Evolutionary conservation across 2,797 vertebrate species (phyloP).

Genomic region (Cyprinella venusta): DNA sequence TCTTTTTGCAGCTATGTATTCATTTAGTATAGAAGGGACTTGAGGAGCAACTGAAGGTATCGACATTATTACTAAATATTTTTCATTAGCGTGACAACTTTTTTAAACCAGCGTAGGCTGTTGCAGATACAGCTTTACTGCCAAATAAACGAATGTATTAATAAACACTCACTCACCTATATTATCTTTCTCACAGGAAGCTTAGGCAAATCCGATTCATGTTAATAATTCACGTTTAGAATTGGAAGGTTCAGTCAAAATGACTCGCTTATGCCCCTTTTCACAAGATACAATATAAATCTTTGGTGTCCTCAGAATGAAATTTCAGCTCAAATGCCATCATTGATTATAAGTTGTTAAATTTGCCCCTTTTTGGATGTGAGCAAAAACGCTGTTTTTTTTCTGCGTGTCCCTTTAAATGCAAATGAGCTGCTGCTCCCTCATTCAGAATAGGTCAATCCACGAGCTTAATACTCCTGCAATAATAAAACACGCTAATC

Average conservation of each 20-base stretch:
- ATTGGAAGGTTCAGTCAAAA: neutral
- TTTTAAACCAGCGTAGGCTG: neutral
- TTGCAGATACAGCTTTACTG: neutral
- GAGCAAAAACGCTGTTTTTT: too few relatives aligned
- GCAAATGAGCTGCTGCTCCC: too few relatives aligned
- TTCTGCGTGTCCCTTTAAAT: too few relatives aligned
- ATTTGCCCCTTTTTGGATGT: too few relatives aligned
- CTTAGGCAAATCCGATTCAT: neutral
- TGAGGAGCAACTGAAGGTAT: neutral
- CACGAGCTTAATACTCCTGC: too few relatives aligned
- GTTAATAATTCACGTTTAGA: neutral
- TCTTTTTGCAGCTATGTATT: neutral
- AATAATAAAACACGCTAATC: too few relatives aligned
- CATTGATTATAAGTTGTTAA: too few relatives aligned
- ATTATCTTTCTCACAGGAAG: neutral
- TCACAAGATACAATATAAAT: too few relatives aligned
- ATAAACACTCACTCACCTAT: neutral
- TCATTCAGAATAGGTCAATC: fast-evolving
- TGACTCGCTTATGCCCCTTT: too few relatives aligned
- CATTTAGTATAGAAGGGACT: too few relatives aligned
- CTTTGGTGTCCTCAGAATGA: too few relatives aligned
- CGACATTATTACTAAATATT: neutral
- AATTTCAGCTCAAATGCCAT: too few relatives aligned
- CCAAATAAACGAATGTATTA: neutral
- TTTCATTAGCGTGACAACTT: neutral